Base-by-base conservation (phyloP, 2,113 vertebrate species). In the Elgaria multicarinata region DNA sequence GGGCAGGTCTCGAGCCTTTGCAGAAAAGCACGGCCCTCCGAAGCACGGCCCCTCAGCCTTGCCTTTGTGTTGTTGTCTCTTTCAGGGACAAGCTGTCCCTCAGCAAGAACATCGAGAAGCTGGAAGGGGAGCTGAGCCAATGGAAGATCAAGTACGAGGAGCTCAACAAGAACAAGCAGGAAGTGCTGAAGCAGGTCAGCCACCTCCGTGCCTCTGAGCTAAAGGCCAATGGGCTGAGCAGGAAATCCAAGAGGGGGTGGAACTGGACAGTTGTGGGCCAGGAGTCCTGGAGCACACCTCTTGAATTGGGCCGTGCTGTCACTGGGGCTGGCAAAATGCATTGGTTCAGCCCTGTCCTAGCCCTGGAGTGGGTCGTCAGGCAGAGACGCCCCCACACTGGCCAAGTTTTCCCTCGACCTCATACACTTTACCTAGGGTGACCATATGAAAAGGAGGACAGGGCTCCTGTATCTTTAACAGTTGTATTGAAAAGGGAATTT, bases 101-200 rank as follows among this genome's bases (percentile, higher is more conserved):
- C 90, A 98, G 98, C 95, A 99, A 98, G 95, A 98, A 88, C 97
- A 99, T 99, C 0, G 99, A 99, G 97, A 99, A 98, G 93, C 97
- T 99, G 95, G 99, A 99, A 95, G 96, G 96, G 0, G 99, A 99
- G 71, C 97, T 99, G 89, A 98, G 97, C 95, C 98, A 99, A 89
- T 99, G 98, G 99, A 99, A 99, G 95, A 96, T 98, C 88, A 99
- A 99, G 94, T 98, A 98, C 0, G 99, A 99, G 92, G 99, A 99
- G 91, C 97, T 99, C 91, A 99, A 95, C 96, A 99, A 99, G 95
- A 98, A 93, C 96, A 99, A 98, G 92, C 99, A 99, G 89, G 99
- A 99, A 92, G 97, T 98, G 75, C 95, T 99, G 42, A 99, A 99
- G 94, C 99, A 99, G 97, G 99, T 99, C 91, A 96, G 98, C 0